Evolutionary conservation across 2,113 vertebrate species (phyloP), one percentile per base, ranked within the genome.

Genomic region (Eublepharis macularius): DNA sequence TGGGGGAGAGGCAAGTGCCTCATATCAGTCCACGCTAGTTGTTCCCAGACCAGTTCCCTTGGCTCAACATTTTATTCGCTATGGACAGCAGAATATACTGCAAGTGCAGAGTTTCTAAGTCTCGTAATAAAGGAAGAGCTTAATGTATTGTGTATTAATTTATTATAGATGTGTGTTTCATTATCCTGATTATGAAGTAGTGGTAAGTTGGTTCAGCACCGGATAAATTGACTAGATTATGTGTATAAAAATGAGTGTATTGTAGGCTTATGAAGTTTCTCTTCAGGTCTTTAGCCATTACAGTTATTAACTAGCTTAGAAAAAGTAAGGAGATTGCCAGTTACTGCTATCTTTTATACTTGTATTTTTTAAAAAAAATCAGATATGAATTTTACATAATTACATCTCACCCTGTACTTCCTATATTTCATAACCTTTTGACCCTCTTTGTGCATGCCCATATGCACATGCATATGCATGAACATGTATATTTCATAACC

Each of bases 31-130:
- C 34, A 34, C 26, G 14, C 16, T 82, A 68, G 47, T 82, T 78
- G 21, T 5, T 88, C 86, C 51, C 76, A 79, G 36, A 54, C 81
- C 36, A 63, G 74, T 45, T 34, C 83, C 34, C n/a, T 72, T 63
- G 32, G 5, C 43, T 47, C 80, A 47, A 65, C 43, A 86, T 66
- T 36, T 2, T 3, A 73, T 3, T 41, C 45, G 34, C 0, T 34
- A n/a, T 36, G 16, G 49, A 70, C 51, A 80, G 78, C 26, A 51
- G 51, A 21, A 78, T 36, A 76, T 87, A 34, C 8, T 91, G 8
- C 51, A 49, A 81, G 45, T 60, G 65, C 86, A 86, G 29, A 29
- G 16, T 86, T 16, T n/a, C 4, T 10, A 51, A 68, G 83, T 68
- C 0, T 83, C 87, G 26, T 6, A 78, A 87, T 76, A 26, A 47